These are phyloP conservation scores for Lamproptera curius DNA, from an alignment of 2,888 invertebrate species.

Conservation along the genomic window DNA sequence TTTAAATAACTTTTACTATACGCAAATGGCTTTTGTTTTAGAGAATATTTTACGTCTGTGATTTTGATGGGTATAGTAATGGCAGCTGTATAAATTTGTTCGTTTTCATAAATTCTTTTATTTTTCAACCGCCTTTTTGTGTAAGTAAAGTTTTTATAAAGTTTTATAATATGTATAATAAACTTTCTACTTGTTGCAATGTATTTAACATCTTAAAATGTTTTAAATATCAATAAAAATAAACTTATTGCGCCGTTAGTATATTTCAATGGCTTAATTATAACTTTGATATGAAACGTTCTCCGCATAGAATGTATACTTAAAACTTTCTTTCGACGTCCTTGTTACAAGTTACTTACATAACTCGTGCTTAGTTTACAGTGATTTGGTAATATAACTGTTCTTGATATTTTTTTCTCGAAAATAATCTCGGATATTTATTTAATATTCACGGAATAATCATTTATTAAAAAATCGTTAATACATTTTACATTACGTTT, in stretches of 20 bases:
- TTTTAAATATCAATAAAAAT: neutral
- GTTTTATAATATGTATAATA: neutral
- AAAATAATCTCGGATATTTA: neutral
- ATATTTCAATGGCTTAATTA: constrained; percentile 10
- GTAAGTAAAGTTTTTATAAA: neutral
- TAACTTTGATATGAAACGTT: constrained; percentile 6
- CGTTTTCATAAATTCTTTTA: neutral
- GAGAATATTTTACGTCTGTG: neutral
- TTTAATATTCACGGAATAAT: neutral
- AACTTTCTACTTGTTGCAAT: neutral
- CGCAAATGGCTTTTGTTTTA: constrained; percentile 9
- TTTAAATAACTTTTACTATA: constrained; percentile 2
- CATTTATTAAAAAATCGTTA: neutral
- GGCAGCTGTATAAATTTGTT: neutral
- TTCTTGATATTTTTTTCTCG: neutral
- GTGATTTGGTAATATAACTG: neutral
- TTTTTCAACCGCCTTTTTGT: neutral
- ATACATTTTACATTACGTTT: neutral
- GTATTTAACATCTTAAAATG: neutral
- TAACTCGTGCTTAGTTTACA: neutral
- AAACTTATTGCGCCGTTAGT: neutral
- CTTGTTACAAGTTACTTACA: too few species aligned
- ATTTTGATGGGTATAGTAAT: constrained; percentile 1
- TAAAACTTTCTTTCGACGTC: constrained; percentile 2
- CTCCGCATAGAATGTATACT: neutral